Evolutionary conservation across 1,140 invertebrate species (phyloP).

Genomic region (Drosophila kanapiae): DNA sequence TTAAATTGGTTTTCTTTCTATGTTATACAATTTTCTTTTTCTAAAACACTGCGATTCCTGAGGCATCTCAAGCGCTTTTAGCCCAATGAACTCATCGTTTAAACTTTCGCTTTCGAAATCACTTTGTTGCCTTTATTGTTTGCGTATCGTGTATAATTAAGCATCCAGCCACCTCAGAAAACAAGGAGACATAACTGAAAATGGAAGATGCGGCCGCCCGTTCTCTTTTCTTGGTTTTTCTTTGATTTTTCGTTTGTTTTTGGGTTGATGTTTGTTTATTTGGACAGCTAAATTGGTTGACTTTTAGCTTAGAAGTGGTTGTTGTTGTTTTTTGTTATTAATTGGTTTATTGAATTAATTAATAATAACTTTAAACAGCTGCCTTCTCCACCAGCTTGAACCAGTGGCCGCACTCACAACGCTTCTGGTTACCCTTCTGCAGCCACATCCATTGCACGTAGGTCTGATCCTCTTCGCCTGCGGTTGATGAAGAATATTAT

Average conservation of each 20-base stretch:
- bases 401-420: conserved; percentile 98
- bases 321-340: conserved; percentile 68
- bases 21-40: background rate
- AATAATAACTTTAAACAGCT: conserved; percentile 87
- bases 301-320: conserved; percentile 78
- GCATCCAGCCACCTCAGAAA: conserved; percentile 21
- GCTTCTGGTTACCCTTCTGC: conserved; percentile 93
- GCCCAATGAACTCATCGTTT: conserved; percentile 5
- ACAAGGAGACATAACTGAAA: conserved; percentile 40
- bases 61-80: background rate
- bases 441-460: conserved; percentile 97
- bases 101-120: conserved; percentile 29
- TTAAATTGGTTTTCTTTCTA: background rate
- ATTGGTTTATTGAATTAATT: conserved; percentile 81
- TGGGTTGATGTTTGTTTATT: conserved; percentile 76
- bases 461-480: conserved; percentile 94
- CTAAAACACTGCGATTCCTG: background rate
- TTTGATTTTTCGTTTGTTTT: conserved; percentile 33
- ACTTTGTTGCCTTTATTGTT: conserved; percentile 40
- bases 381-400: conserved; percentile 94
- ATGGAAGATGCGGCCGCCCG: conserved; percentile 31
- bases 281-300: conserved; percentile 71
- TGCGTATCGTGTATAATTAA: conserved; percentile 18
- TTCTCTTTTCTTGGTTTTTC: conserved; percentile 15
- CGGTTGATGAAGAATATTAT: background rate